Conservation (phyloP, 37 sponge, comb jelly and placozoan genomes). For the Cladorhizidae sp. region DNA sequence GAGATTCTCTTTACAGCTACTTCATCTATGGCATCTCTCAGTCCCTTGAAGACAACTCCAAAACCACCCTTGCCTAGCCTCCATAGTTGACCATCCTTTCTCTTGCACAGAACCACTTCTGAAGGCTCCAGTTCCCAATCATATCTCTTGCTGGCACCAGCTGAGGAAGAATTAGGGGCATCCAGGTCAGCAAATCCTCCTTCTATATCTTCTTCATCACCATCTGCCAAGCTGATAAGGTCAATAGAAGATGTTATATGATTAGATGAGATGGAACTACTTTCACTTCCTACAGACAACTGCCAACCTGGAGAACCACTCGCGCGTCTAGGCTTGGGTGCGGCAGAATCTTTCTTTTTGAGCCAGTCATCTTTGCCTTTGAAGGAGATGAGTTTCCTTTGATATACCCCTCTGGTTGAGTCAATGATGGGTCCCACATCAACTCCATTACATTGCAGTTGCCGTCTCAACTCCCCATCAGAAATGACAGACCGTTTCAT, state of each 20-base stretch:
- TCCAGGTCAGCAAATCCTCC: not conserved
- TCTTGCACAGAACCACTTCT: conserved; percentile 77
- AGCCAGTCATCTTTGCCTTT: not conserved
- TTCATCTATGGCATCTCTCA: conserved; percentile 83
- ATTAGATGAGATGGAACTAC: no score
- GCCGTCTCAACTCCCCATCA: conserved; percentile 62
- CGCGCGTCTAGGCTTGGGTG: no score
- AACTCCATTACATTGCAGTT: conserved; percentile 53
- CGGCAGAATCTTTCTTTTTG: no score
- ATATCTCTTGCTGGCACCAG: conserved; percentile 14
- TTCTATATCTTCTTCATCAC: not conserved
- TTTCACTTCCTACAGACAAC: no score
- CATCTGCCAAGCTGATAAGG: no score
- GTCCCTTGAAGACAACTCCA: conserved; percentile 84
- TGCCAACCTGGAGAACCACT: no score
- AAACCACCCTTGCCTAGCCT: conserved; percentile 88
- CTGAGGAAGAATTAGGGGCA: not conserved
- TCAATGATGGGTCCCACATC: conserved; percentile 82
- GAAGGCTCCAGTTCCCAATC: conserved; percentile 85
- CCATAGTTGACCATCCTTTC: conserved; percentile 73
- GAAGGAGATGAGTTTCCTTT: conserved; percentile 31
- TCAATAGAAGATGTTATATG: no score
- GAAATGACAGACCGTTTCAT: no score
- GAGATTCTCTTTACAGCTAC: conserved; percentile 87
- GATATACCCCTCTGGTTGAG: conserved; percentile 71